Conservation (phyloP, 2,113 vertebrate genomes). For the Herpailurus yagouaroundi region DNA sequence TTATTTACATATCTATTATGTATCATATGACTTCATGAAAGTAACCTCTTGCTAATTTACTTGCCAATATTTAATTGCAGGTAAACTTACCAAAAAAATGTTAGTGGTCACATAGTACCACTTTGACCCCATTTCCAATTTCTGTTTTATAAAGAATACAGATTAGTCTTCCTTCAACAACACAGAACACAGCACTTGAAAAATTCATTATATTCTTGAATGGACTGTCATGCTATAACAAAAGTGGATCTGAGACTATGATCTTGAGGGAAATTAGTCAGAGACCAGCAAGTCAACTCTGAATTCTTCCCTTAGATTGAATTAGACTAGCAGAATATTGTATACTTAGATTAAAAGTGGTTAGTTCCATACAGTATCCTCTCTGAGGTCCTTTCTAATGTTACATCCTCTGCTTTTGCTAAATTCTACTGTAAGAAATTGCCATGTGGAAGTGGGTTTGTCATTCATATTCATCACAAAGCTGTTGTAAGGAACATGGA, state of each 20-base stretch:
- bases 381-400: background rate
- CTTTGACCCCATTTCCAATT: background rate
- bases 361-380: background rate
- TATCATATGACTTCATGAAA: background rate
- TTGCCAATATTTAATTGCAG: background rate
- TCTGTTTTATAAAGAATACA: background rate
- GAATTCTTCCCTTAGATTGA: background rate
- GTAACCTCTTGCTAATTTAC: background rate
- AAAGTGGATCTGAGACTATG: background rate
- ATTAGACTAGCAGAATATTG: background rate
- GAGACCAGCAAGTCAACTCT: background rate
- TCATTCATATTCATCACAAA: background rate
- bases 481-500: background rate
- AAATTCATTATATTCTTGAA: slow-evolving; percentile 12
- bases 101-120: background rate
- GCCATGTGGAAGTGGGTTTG: background rate
- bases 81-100: background rate
- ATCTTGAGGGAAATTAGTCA: background rate
- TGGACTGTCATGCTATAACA: background rate
- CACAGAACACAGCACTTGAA: background rate
- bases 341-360: background rate
- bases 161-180: background rate
- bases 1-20: background rate
- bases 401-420: background rate
- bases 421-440: background rate